These are phyloP conservation scores for Probosciger aterrimus DNA, from an alignment of 2,113 vertebrate genomes.

Conservation along the genomic window DNA sequence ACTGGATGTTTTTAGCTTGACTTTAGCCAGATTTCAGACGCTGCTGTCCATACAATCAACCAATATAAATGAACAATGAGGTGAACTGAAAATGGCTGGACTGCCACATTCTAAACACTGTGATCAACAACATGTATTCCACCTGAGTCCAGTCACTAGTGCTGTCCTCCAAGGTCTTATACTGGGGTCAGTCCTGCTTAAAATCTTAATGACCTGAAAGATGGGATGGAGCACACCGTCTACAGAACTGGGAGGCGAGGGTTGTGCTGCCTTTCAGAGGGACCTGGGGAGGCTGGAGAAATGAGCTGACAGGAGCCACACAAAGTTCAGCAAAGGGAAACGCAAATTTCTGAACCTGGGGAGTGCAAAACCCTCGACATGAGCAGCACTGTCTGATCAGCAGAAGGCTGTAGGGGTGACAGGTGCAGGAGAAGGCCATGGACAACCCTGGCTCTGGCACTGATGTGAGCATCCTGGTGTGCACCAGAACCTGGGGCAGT, in stretches of 20 bases:
- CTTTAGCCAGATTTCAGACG: not conserved
- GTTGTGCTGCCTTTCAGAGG: not conserved
- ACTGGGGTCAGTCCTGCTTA: not conserved
- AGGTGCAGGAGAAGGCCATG: accelerated
- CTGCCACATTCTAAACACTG: not conserved
- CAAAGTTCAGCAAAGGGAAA: not conserved
- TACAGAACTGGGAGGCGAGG: not conserved
- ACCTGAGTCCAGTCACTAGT: not conserved
- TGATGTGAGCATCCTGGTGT: not conserved
- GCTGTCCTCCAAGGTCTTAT: not conserved
- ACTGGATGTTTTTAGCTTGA: not conserved
- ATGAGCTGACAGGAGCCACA: not conserved
- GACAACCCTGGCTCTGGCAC: not conserved
- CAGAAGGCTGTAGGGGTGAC: not conserved
- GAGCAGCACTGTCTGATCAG: not conserved
- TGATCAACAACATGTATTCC: not conserved
- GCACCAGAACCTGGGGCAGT: not conserved
- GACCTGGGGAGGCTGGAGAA: not conserved
- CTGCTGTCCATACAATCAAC: not conserved
- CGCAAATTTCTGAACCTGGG: not conserved
- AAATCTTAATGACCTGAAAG: not conserved
- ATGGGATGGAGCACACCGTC: not conserved
- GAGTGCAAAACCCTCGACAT: not conserved
- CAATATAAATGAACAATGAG: not conserved
- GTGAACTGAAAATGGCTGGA: not conserved